Conservation (phyloP, 1,140 invertebrate genomes). For the Macrocentrus cingulum region DNA sequence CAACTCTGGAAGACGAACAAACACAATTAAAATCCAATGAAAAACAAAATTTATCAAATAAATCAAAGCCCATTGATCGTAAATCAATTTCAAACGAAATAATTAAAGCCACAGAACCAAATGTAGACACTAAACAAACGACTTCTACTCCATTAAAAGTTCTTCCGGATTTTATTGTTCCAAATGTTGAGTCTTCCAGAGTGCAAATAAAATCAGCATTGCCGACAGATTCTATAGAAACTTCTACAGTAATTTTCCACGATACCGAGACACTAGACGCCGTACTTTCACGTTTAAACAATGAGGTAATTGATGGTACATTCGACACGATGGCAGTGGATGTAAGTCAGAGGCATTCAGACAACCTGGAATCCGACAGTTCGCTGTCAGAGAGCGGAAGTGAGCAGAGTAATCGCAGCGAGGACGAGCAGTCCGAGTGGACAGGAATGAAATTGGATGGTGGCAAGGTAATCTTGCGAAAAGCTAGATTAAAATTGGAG, state of each 20-base stretch:
- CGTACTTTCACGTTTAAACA: not conserved
- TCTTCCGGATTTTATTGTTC: constrained; percentile 51
- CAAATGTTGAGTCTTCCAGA: constrained; percentile 55
- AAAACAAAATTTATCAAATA: not conserved
- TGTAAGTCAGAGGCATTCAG: constrained; percentile 33
- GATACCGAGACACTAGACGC: constrained; percentile 8
- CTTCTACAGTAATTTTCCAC: constrained; percentile 26
- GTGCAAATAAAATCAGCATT: constrained; percentile 53
- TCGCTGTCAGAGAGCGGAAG: constrained; percentile 58
- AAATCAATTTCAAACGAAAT: constrained; percentile 20
- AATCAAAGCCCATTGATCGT: constrained; percentile 31
- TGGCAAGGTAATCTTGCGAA: constrained; percentile 70
- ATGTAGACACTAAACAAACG: constrained; percentile 34
- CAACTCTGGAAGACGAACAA: constrained; percentile 30
- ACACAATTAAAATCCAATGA: constrained; percentile 28
- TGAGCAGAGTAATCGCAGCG: constrained; percentile 56
- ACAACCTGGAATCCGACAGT: constrained; percentile 58
- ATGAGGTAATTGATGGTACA: not conserved
- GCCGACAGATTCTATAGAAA: constrained; percentile 35
- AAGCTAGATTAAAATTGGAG: constrained; percentile 69
- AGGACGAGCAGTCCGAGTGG: constrained; percentile 57
- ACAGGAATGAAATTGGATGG: constrained; percentile 58
- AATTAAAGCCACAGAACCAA: constrained; percentile 18
- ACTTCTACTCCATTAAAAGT: constrained; percentile 45
- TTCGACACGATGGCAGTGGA: constrained; percentile 18